A percentile compares a stretch with the other conserved stretches of the same genome.
phyloP scores from a whole-genome alignment of 2,888 invertebrate genomes.

The Ormyrus thymus region DNA sequence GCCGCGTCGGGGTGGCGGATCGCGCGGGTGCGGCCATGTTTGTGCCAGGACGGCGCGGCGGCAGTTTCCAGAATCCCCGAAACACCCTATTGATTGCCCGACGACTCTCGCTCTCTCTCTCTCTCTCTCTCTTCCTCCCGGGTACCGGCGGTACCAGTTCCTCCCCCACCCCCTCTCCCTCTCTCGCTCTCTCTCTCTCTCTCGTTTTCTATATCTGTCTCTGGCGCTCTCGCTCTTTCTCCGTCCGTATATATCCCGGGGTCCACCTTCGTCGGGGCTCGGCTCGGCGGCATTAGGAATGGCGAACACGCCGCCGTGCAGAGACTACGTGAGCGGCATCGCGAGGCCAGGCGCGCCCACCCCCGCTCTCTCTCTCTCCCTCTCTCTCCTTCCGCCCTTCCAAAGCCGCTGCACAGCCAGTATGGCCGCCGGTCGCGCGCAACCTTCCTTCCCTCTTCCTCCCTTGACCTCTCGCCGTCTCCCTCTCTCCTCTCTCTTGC shows the following conservation, averaged over 20 bases:
- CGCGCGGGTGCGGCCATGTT: constrained; percentile 73
- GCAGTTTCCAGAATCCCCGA: constrained; percentile 73
- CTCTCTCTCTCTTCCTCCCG: constrained; percentile 47
- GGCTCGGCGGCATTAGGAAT: constrained; percentile 77
- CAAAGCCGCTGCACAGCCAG: constrained; percentile 4
- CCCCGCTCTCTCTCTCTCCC: constrained; percentile 63
- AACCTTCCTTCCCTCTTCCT: constrained; percentile 57
- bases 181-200: constrained; percentile 51
- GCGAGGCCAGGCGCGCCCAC: constrained; percentile 64
- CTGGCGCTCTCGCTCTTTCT: constrained; percentile 49
- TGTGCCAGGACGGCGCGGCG: constrained; percentile 67
- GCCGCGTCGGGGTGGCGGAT: neutral
- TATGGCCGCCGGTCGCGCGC: constrained; percentile 65
- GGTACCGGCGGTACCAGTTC: constrained; percentile 65
- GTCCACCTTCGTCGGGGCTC: constrained; percentile 63
- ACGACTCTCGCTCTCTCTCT: constrained; percentile 62
- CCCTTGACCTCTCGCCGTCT: constrained; percentile 42
- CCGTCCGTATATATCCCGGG: constrained; percentile 57
- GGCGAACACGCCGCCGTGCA: constrained; percentile 79
- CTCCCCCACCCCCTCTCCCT: constrained; percentile 62
- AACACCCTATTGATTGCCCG: constrained; percentile 78
- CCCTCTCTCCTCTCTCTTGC: constrained; percentile 31
- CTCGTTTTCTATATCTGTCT: constrained; percentile 35
- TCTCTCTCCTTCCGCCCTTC: constrained; percentile 69
- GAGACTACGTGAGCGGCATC: constrained; percentile 79